Conservation (phyloP, 2,888 invertebrate genomes). For the Euproctis similis region DNA sequence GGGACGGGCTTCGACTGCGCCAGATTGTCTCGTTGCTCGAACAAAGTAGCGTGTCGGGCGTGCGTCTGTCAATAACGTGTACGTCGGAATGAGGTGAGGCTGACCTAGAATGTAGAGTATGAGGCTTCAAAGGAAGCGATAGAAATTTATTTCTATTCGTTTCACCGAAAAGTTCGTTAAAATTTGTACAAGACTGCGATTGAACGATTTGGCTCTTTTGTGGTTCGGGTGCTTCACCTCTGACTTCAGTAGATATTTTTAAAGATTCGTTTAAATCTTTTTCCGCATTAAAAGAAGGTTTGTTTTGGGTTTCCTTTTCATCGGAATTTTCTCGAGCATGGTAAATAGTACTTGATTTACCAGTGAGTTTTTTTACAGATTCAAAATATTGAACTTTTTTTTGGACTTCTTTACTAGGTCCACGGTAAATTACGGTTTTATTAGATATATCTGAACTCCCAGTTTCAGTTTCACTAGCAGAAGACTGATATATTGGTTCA, state of each 20-base stretch:
- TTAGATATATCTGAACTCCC: conserved; percentile 83
- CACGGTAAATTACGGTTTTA: conserved; percentile 79
- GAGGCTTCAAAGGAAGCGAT: conserved; percentile 66
- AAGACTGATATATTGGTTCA: conserved; percentile 55
- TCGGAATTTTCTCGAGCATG: conserved; percentile 71
- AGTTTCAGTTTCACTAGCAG: conserved; percentile 82
- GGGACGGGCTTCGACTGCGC: conserved; percentile 83
- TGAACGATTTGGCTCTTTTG: conserved; percentile 56
- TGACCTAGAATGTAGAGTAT: conserved; percentile 64
- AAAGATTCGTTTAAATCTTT: conserved; percentile 6
- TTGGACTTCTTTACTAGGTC: conserved; percentile 78
- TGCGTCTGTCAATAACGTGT: conserved; percentile 58
- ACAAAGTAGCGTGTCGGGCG: conserved; percentile 69
- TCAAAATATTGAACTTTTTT: conserved; percentile 89
- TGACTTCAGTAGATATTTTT: conserved; percentile 26
- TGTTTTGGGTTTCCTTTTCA: conserved; percentile 54
- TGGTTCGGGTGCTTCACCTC: conserved; percentile 17
- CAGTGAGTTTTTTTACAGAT: conserved; percentile 74
- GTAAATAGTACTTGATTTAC: conserved; percentile 64
- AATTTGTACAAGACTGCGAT: conserved; percentile 82
- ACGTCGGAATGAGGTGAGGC: conserved; percentile 73
- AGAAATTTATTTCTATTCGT: conserved; percentile 76
- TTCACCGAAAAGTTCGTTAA: conserved; percentile 90
- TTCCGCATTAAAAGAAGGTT: conserved; percentile 13
- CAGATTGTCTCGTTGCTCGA: conserved; percentile 81